Evolutionary conservation across 2,888 invertebrate genomes (phyloP).

Genomic region (Oscheius onirici): DNA sequence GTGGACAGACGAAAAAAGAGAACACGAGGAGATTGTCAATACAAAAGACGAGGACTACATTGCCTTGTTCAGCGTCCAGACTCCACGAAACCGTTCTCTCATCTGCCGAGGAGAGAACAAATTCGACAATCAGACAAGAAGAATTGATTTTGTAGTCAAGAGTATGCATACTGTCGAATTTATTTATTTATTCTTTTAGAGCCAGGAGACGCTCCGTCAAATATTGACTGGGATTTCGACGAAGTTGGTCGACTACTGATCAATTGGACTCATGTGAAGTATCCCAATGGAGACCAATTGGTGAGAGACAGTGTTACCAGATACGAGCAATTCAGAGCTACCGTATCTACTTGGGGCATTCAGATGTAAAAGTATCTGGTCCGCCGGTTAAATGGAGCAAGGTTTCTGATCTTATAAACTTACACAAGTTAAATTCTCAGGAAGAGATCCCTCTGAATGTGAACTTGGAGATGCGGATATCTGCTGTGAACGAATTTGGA

Average conservation of each 20-base stretch:
- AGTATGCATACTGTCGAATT: too few species aligned
- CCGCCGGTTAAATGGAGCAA: slow-evolving; percentile 32
- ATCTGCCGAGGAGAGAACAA: slow-evolving; percentile 46
- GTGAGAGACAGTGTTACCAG: not conserved
- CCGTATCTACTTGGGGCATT: slow-evolving; percentile 26
- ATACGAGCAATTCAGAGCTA: slow-evolving; percentile 21
- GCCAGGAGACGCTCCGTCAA: slow-evolving; percentile 51
- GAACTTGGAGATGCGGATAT: slow-evolving; percentile 43
- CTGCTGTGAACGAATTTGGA: slow-evolving; percentile 49
- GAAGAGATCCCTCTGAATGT: slow-evolving; percentile 47
- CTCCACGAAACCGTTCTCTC: slow-evolving; percentile 37
- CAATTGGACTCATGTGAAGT: slow-evolving; percentile 41
- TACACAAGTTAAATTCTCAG: not conserved
- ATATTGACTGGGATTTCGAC: slow-evolving; percentile 47
- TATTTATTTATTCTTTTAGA: slow-evolving; percentile 32
- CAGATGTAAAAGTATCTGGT: slow-evolving; percentile 28
- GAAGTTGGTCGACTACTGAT: slow-evolving; percentile 45
- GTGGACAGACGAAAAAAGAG: slow-evolving; percentile 33
- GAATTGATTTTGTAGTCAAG: slow-evolving; percentile 2
- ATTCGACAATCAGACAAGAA: slow-evolving; percentile 36
- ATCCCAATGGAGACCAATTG: slow-evolving; percentile 44
- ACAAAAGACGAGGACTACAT: slow-evolving; percentile 20
- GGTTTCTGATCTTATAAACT: not conserved
- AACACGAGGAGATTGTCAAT: slow-evolving; percentile 32
- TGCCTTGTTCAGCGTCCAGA: slow-evolving; percentile 12